These are phyloP conservation scores for Pseudopleuronectes americanus DNA, from an alignment of 2,797 vertebrate genomes.

Conservation along the genomic window DNA sequence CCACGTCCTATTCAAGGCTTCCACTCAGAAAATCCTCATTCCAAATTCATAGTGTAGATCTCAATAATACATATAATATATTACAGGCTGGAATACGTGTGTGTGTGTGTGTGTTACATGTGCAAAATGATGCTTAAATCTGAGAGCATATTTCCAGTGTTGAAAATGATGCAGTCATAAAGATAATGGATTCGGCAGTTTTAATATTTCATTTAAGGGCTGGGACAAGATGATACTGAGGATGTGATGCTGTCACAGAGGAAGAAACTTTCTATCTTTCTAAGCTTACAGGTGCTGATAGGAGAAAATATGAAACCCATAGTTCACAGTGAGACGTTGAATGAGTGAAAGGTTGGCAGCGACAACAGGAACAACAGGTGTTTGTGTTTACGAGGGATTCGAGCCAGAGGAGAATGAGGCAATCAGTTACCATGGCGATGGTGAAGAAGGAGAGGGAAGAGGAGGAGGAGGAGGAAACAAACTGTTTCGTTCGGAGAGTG, in stretches of 20 bases:
- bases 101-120: no score
- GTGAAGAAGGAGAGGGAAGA: slow-evolving; percentile 23
- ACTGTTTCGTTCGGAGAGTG: slow-evolving; percentile 62
- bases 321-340: background rate
- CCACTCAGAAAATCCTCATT: background rate
- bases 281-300: no score
- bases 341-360: background rate
- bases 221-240: slow-evolving; percentile 4
- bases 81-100: background rate
- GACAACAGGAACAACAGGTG: slow-evolving; percentile 54
- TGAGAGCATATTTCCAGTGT: no score
- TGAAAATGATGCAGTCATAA: no score
- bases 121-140: no score
- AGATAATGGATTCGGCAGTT: no score
- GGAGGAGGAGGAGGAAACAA: background rate
- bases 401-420: slow-evolving; percentile 50
- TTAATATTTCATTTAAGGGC: no score
- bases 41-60: background rate
- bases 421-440: slow-evolving; percentile 73
- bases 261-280: background rate
- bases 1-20: background rate
- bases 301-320: background rate
- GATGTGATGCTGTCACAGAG: background rate
- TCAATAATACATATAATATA: background rate
- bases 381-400: slow-evolving; percentile 39